phyloP scores from a whole-genome alignment of 2,888 invertebrate genomes.

The Lasioglossum calceatum region DNA sequence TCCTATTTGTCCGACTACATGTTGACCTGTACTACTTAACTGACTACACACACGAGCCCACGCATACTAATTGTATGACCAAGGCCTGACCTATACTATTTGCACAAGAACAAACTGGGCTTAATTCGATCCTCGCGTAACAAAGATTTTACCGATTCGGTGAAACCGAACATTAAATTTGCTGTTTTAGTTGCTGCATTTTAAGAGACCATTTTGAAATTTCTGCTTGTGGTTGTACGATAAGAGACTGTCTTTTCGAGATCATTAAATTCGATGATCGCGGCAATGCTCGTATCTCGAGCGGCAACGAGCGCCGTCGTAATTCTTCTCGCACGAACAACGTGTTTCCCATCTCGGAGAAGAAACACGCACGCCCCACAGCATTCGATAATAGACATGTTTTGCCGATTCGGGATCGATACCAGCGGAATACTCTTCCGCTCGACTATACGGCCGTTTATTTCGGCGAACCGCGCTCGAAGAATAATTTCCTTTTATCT shows the following conservation, averaged over 20 bases:
- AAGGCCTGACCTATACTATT: background rate
- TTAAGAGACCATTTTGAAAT: background rate
- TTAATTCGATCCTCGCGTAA: background rate
- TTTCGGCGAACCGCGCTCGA: slow-evolving; percentile 23
- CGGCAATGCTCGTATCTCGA: background rate
- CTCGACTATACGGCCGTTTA: slow-evolving; percentile 42
- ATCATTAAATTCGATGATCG: background rate
- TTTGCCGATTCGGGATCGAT: slow-evolving; percentile 28
- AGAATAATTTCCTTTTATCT: slow-evolving; percentile 6
- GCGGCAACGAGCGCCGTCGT: background rate
- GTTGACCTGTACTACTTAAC: background rate
- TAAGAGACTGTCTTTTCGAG: too few relatives aligned
- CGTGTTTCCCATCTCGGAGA: background rate
- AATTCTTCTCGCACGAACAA: slow-evolving; percentile 23
- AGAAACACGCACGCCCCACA: slow-evolving; percentile 29
- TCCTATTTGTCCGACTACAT: background rate
- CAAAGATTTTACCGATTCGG: background rate
- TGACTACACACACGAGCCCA: background rate
- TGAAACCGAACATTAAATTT: background rate
- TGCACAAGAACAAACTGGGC: background rate
- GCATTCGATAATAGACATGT: slow-evolving; percentile 34
- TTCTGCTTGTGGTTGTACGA: too few relatives aligned
- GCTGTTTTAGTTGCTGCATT: background rate
- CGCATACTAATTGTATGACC: background rate
- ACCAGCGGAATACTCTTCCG: slow-evolving; percentile 23